Conservation (phyloP, 2,113 vertebrate genomes). For the Sclerurus mexicanus region DNA sequence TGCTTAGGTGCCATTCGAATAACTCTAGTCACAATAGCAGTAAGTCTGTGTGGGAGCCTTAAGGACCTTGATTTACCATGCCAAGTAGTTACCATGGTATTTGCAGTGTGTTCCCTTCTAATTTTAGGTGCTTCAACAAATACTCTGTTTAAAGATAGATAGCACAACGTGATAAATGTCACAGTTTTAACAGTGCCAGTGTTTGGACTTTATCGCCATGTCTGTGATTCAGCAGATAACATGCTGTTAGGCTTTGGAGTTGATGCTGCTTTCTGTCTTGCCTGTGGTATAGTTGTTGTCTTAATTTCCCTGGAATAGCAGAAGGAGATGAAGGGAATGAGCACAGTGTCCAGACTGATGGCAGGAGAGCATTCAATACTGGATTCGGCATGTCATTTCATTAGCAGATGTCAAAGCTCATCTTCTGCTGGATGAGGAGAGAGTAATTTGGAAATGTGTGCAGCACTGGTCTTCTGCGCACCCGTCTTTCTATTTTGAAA, state of each 20-base stretch:
- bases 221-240: conserved; percentile 43
- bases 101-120: conserved; percentile 46
- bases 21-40: conserved; percentile 43
- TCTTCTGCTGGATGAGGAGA: background rate
- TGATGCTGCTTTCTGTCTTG: background rate
- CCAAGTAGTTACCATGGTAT: conserved; percentile 63
- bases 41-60: conserved; percentile 22
- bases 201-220: background rate
- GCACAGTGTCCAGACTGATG: background rate
- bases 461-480: background rate
- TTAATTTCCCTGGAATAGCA: background rate
- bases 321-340: background rate
- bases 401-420: background rate
- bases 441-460: background rate
- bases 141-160: conserved; percentile 47
- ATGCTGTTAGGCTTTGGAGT: background rate
- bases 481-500: background rate
- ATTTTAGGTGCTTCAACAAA: conserved; percentile 51
- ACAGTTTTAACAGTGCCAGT: background rate
- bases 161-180: conserved; percentile 13
- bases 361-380: background rate
- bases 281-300: background rate
- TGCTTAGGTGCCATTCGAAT: background rate
- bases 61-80: conserved; percentile 32
- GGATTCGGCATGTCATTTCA: background rate